A percentile compares a stretch with the other conserved stretches of the same genome.
Conservation (phyloP, 1,140 invertebrate species). For the Pissodes strobi region DNA sequence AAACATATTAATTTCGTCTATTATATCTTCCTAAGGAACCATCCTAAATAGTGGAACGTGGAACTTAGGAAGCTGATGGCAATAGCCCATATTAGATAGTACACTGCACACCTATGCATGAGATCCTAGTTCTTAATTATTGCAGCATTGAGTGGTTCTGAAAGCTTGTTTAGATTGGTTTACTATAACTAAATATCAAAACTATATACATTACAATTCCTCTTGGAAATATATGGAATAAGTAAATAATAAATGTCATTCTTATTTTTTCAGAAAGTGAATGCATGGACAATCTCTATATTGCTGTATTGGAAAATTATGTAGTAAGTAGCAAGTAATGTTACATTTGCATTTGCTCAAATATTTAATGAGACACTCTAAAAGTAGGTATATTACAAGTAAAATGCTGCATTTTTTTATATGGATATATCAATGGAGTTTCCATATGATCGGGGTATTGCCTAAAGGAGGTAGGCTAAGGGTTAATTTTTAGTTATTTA, state of each 20-base stretch:
- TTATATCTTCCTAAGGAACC: background rate
- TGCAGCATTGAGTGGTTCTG: background rate
- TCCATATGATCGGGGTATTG: no score
- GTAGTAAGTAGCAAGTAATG: slow-evolving; percentile 49
- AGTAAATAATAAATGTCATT: slow-evolving; percentile 11
- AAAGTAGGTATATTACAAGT: no score
- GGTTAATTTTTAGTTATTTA: no score
- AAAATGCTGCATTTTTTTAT: no score
- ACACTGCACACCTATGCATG: background rate
- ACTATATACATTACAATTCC: no score
- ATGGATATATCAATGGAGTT: no score
- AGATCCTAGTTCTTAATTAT: background rate
- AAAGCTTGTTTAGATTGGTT: no score
- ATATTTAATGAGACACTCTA: no score
- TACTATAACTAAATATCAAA: no score
- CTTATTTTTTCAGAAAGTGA: slow-evolving; percentile 44
- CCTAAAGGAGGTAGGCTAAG: no score
- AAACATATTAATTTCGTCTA: slow-evolving; percentile 8
- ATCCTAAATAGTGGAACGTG: background rate
- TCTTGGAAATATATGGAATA: background rate
- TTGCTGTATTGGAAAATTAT: slow-evolving; percentile 46
- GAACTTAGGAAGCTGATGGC: background rate
- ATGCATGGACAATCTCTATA: slow-evolving; percentile 27
- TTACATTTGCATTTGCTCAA: no score
- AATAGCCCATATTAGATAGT: background rate